Conservation (phyloP, 2,797 vertebrate species). For the Sciurus carolinensis region DNA sequence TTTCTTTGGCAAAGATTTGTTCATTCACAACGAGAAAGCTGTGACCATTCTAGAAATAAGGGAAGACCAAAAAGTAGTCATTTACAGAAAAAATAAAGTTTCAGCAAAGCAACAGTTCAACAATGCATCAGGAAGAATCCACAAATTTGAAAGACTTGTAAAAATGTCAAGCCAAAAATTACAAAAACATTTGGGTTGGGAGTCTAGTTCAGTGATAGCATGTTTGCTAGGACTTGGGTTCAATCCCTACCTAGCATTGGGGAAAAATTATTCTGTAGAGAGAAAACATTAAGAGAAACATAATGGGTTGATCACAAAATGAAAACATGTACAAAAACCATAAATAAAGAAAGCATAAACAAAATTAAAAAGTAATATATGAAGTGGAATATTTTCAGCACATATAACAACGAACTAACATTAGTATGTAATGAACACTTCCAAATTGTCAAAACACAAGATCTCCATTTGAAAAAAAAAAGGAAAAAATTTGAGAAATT, state of each 20-base stretch:
- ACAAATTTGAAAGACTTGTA: not conserved
- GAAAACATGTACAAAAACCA: not conserved
- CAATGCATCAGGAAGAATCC: not conserved
- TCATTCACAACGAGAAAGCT: conserved; percentile 89
- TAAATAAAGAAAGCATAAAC: not conserved
- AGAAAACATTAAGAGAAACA: not conserved
- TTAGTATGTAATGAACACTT: not conserved
- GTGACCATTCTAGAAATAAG: conserved; percentile 87
- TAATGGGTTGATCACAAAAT: not conserved
- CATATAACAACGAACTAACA: not conserved
- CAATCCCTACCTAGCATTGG: not conserved
- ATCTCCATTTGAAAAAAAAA: not conserved
- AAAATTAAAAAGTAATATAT: not conserved
- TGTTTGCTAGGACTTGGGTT: not conserved
- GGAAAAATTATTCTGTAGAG: not conserved
- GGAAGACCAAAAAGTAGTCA: not conserved
- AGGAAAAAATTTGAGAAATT: not conserved
- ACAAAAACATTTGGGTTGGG: not conserved
- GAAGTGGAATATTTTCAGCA: not conserved
- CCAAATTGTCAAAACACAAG: not conserved
- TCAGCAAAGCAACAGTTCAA: not conserved
- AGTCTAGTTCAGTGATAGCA: not conserved
- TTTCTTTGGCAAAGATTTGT: conserved; percentile 88
- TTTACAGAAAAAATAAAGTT: not conserved
- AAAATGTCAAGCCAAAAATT: conserved; percentile 46